Evolutionary conservation across 2,888 invertebrate species (phyloP), one percentile per base, ranked within the genome.

Genomic region (Acanthosepion pharaonis): DNA sequence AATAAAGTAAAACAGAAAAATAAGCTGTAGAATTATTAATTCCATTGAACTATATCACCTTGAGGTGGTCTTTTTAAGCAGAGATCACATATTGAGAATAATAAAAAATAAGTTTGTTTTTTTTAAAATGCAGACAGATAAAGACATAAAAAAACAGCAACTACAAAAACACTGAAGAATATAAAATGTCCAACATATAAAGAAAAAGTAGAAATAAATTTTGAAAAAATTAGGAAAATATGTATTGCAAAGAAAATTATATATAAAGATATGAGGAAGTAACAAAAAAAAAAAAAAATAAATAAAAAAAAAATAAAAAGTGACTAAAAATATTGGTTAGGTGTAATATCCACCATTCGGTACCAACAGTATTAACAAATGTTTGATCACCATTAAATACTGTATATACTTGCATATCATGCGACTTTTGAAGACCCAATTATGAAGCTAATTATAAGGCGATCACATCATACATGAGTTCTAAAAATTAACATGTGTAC

Each of bases 141-240:
- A 8, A 78, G 11, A 78, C 0, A 78, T n/a, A 8, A 78, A 78
- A 42, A 11, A 78, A 78, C n/a, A 78, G n/a, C 78, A 78, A 33
- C n/a, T 78, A 78, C 78, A 78, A 78, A 78, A n/a, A 78, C 78
- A 78, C 78, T 78, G n/a, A n/a, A 78, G n/a, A 78, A 78, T 78
- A 78, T 78, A 33, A 78, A 78, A 33, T 78, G 9, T n/a, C 33
- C 9, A 78, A 78, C n/a, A n/a, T 15, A 78, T 6, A 78, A 78
- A 11, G n/a, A 78, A 18, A n/a, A 15, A 33, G 4, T 78, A 78
- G 15, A 78, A 78, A n/a, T 78, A 78, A n/a, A 59, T 59, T 59
- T 59, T 23, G 5, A 23, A 59, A 59, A 59, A 59, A 23, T 59
- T 23, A 59, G 20, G 59, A 59, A 59, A 59, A 59, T 59, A 23